Percentiles rank a stretch among this genome's conserved stretches.
Conservation (phyloP, 1,140 invertebrate species). For the Helicoverpa zea region DNA sequence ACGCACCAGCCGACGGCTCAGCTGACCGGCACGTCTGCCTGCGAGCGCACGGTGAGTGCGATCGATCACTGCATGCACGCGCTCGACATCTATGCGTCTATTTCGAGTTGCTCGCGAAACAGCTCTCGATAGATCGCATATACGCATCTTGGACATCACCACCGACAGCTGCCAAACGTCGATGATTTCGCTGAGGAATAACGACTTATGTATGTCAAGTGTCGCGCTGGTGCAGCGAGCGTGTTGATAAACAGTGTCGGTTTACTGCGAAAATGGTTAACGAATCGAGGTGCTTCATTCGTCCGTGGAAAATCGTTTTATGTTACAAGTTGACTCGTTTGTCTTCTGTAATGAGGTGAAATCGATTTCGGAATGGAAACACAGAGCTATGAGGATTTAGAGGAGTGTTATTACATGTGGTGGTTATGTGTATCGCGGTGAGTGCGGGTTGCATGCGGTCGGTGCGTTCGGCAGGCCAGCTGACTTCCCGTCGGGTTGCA, state of each 20-base stretch:
- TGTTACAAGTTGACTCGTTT: constrained; percentile 64
- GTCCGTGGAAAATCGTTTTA: constrained; percentile 63
- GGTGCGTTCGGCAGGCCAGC: constrained; percentile 63
- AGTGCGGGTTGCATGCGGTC: constrained; percentile 46
- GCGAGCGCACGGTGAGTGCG: constrained; percentile 84
- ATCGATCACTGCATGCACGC: constrained; percentile 81
- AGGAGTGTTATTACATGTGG: constrained; percentile 52
- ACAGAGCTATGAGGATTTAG: constrained; percentile 55
- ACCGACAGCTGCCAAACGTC: constrained; percentile 63
- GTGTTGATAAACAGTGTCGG: constrained; percentile 83
- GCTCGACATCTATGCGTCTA: constrained; percentile 76
- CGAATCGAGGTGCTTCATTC: constrained; percentile 51
- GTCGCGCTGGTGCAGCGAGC: constrained; percentile 55
- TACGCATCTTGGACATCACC: constrained; percentile 58
- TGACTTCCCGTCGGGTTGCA: constrained; percentile 73
- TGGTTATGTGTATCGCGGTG: constrained; percentile 46
- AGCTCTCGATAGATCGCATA: constrained; percentile 63
- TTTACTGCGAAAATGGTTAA: constrained; percentile 65
- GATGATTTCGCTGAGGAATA: constrained; percentile 63
- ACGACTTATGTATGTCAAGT: constrained; percentile 64
- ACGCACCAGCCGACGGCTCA: constrained; percentile 69
- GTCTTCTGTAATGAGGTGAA: constrained; percentile 50
- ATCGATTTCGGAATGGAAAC: constrained; percentile 49
- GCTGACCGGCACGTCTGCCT: constrained; percentile 76
- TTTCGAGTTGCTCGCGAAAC: constrained; percentile 80